Evolutionary conservation across 2,888 invertebrate species (phyloP).

Genomic region (Capitulum mitella): DNA sequence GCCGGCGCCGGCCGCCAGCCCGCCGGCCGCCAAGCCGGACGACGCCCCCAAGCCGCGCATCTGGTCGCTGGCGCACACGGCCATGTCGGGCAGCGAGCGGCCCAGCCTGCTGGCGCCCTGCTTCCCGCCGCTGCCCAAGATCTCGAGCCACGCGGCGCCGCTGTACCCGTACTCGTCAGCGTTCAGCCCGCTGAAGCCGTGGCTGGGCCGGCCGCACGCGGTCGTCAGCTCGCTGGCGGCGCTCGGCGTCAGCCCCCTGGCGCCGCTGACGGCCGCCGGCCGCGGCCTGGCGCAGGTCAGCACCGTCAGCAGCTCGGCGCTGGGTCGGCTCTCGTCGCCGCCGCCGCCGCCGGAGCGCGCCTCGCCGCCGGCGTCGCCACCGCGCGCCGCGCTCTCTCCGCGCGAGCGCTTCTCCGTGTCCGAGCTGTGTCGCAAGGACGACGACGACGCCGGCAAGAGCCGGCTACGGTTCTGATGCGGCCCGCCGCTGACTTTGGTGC

Average conservation of each 20-base stretch:
- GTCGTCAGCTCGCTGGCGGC: neutral
- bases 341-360: neutral
- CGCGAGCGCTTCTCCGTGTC: constrained; percentile 2
- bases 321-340: neutral
- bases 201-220: constrained; percentile 4
- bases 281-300: neutral
- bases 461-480: neutral
- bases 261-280: neutral
- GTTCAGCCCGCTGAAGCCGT: constrained; percentile 22
- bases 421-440: constrained; percentile 8
- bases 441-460: neutral
- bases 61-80: constrained; percentile 91
- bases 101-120: neutral
- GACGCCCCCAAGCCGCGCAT: constrained; percentile 64
- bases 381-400: constrained; percentile 48
- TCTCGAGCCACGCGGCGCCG: constrained; percentile 54
- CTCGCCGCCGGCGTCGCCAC: neutral
- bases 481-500: neutral
- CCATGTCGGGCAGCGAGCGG: constrained; percentile 62
- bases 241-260: neutral
- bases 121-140: neutral
- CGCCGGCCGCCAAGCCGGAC: constrained; percentile 30
- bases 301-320: neutral
- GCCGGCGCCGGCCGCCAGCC: constrained; percentile 30
- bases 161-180: constrained; percentile 46